Evolutionary conservation across 2,113 vertebrate genomes (phyloP).

Genomic region (Dicrurus megarhynchus): DNA sequence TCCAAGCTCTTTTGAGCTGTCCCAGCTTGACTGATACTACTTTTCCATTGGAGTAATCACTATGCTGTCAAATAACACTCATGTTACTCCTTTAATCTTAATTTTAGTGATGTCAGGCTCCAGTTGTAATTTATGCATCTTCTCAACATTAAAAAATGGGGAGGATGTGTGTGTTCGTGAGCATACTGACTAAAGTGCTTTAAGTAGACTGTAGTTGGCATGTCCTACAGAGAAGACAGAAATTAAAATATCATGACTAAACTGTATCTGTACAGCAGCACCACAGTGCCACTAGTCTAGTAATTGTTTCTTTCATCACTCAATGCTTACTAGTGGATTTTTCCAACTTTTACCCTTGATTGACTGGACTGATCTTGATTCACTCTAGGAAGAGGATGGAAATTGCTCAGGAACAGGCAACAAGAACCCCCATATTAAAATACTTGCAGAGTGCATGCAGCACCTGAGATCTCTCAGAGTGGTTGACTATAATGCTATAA

Average conservation of each 20-base stretch:
- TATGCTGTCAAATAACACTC: not conserved
- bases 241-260: not conserved
- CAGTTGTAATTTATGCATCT: not conserved
- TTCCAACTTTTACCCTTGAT: not conserved
- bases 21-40: not conserved
- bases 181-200: not conserved
- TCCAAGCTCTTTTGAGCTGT: not conserved
- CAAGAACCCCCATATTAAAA: not conserved
- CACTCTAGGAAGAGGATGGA: not conserved
- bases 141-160: not conserved
- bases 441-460: not conserved
- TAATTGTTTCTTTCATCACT: not conserved
- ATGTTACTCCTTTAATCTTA: not conserved
- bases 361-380: not conserved
- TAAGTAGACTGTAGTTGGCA: not conserved
- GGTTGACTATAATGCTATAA: not conserved
- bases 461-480: not conserved
- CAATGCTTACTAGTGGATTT: not conserved
- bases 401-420: not conserved
- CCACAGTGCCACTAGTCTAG: not conserved
- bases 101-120: not conserved
- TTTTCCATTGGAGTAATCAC: not conserved
- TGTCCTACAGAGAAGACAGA: not conserved
- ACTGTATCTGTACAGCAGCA: not conserved
- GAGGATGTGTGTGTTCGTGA: fast-evolving